phyloP scores from a whole-genome alignment of 2,888 invertebrate genomes.

The Acanthosepion pharaonis region DNA sequence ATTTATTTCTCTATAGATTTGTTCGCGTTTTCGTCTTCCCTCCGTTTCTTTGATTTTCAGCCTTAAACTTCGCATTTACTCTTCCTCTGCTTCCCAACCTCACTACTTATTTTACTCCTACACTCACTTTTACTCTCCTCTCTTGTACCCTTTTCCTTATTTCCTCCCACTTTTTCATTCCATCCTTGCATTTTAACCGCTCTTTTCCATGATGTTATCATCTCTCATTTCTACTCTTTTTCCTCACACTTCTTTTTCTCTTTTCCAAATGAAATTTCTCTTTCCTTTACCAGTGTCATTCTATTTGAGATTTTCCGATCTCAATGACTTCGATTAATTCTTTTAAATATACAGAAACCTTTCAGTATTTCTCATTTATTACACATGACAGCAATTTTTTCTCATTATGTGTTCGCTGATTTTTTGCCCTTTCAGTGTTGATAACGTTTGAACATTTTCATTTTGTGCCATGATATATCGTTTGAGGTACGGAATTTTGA shows the following conservation, averaged over 20 bases:
- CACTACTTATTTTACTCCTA: background rate
- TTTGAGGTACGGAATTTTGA: background rate
- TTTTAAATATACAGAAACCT: background rate
- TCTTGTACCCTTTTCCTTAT: no score
- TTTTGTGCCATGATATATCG: background rate
- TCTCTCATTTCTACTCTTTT: background rate
- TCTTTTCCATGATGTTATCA: background rate
- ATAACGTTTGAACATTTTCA: background rate
- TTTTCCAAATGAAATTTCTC: background rate
- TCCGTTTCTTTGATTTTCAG: background rate
- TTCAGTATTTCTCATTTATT: conserved; percentile 15
- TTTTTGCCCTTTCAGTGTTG: background rate
- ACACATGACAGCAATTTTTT: background rate
- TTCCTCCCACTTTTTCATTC: background rate
- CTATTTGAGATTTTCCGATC: background rate
- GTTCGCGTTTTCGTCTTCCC: no score
- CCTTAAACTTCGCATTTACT: background rate
- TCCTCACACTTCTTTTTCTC: background rate
- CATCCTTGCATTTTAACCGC: background rate
- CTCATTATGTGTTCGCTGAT: background rate
- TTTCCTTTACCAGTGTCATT: no score
- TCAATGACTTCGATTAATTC: background rate
- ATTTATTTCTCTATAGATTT: background rate
- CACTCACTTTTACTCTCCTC: background rate
- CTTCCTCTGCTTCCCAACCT: background rate